Conservation (phyloP, 2,113 vertebrate genomes). For the Marmota monax region DNA sequence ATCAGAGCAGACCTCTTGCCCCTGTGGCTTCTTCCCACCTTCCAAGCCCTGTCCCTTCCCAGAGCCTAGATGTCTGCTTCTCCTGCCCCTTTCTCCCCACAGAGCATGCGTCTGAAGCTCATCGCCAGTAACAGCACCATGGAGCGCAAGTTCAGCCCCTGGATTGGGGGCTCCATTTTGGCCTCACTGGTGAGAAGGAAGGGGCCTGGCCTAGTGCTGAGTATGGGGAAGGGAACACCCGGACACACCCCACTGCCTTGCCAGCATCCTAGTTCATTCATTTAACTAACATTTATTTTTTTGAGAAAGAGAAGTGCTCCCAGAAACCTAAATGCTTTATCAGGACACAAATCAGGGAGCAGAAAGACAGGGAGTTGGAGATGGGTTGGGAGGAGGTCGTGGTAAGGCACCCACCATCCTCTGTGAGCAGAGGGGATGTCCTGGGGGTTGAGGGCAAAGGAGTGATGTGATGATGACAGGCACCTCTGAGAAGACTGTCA, state of each 20-base stretch:
- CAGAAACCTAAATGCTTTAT: not conserved
- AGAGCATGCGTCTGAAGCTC: conserved; percentile 92
- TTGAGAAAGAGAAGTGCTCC: not conserved
- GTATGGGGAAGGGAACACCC: not conserved
- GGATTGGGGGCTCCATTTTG: conserved; percentile 91
- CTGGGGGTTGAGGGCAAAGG: not conserved
- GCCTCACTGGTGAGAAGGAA: conserved; percentile 88
- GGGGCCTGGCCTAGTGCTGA: not conserved
- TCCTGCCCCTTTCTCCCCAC: conserved; percentile 1
- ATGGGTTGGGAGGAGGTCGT: not conserved
- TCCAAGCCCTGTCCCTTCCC: conserved; percentile 5
- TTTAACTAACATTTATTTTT: conserved; percentile 20
- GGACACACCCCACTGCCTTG: not conserved
- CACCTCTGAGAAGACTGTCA: not conserved
- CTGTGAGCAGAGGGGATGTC: not conserved
- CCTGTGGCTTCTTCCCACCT: not conserved
- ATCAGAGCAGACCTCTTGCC: not conserved
- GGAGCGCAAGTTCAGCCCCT: conserved; percentile 91
- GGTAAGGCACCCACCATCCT: not conserved
- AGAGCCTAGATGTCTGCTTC: conserved; percentile 7
- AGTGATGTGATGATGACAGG: too few relatives aligned
- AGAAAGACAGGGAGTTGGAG: not conserved
- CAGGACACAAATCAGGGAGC: not conserved
- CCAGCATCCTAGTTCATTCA: not conserved
- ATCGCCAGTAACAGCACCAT: conserved; percentile 91